Evolutionary conservation across 2,113 vertebrate genomes (phyloP).

Genomic region (Leptodactylus fuscus): DNA sequence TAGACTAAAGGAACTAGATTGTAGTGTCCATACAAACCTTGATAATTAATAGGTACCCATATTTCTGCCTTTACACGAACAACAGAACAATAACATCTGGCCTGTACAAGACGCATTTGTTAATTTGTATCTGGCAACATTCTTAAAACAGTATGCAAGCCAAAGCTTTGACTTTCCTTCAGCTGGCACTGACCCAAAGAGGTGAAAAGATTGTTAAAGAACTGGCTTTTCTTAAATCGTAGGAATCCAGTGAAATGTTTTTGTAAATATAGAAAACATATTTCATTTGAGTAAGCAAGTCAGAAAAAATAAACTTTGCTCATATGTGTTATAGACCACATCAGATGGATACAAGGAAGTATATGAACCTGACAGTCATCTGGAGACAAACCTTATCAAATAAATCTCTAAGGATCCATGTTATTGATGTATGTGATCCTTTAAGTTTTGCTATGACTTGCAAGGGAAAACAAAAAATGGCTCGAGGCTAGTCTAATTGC

Average conservation of each 20-base stretch:
- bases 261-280: background rate
- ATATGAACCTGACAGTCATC: conserved; percentile 5
- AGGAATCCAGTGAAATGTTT: background rate
- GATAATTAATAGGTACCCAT: background rate
- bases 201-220: background rate
- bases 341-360: background rate
- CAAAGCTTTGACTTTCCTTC: background rate
- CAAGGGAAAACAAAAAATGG: conserved; percentile 37
- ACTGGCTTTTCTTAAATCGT: too few species aligned
- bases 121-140: conserved; percentile 21
- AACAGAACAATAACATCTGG: background rate
- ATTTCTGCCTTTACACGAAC: background rate
- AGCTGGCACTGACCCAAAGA: background rate
- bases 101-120: background rate
- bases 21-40: background rate
- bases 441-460: conserved; percentile 23
- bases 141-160: background rate
- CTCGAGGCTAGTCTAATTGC: conserved; percentile 31
- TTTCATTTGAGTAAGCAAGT: too few species aligned
- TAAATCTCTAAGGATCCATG: conserved; percentile 5
- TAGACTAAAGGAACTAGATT: background rate
- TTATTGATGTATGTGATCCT: conserved; percentile 24
- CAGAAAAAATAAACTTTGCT: background rate
- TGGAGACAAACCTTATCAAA: background rate
- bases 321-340: background rate